These are phyloP conservation scores for Pocota personata DNA, from an alignment of 2,888 invertebrate species.

Conservation along the genomic window DNA sequence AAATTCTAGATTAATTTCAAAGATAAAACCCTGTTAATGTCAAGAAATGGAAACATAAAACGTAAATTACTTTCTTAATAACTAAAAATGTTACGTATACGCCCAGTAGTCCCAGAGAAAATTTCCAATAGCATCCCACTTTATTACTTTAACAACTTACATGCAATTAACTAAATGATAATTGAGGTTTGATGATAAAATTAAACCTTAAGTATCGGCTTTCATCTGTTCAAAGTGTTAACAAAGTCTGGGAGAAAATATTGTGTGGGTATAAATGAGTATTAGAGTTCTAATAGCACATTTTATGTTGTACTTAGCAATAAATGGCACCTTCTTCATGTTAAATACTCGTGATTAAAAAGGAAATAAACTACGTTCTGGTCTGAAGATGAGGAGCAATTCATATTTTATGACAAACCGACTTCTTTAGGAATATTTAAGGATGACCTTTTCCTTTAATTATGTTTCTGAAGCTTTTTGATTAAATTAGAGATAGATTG, in stretches of 20 bases:
- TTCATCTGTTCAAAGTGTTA: not conserved
- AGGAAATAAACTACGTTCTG: not conserved
- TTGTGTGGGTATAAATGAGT: not conserved
- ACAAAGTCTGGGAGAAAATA: not conserved
- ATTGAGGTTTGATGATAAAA: constrained; percentile 23
- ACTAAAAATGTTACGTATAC: constrained; percentile 25
- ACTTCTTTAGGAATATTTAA: too few relatives aligned
- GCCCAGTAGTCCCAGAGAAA: not conserved
- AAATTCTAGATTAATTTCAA: not conserved
- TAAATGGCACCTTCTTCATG: not conserved
- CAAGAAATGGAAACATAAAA: not conserved
- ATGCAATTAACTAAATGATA: constrained; percentile 21
- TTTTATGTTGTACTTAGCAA: constrained; percentile 1
- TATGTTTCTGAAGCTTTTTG: too few relatives aligned
- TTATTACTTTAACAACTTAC: not conserved
- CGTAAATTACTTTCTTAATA: not conserved
- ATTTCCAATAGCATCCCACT: not conserved
- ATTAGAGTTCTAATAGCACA: not conserved
- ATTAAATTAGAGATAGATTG: too few relatives aligned
- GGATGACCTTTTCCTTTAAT: too few relatives aligned
- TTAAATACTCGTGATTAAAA: not conserved
- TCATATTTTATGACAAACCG: not conserved
- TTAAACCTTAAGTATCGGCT: not conserved
- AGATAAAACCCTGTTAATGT: not conserved
- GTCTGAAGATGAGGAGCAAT: not conserved